Conservation (phyloP, 2,113 vertebrate species). For the Sebastes fasciatus region DNA sequence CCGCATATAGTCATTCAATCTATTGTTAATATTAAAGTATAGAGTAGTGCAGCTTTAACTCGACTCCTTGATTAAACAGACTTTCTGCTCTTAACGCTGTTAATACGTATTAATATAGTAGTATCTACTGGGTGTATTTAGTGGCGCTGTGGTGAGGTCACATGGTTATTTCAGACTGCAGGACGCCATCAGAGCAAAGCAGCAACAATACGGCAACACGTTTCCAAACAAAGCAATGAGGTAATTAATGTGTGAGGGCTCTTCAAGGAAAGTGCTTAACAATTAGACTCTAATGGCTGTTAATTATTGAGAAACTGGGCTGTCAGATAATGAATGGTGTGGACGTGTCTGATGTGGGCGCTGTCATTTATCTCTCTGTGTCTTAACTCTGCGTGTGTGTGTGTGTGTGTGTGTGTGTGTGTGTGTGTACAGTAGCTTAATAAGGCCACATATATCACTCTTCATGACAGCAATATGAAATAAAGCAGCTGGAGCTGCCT, state of each 20-base stretch:
- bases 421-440: conserved; percentile 10
- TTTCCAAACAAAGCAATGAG: conserved; percentile 8
- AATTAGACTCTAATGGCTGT: conserved; percentile 40
- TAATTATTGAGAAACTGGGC: conserved; percentile 42
- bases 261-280: conserved; percentile 29
- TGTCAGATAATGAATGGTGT: conserved; percentile 27
- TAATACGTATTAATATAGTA: too few species aligned
- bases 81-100: background rate
- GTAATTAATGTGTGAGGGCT: conserved; percentile 32
- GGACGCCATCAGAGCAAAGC: background rate
- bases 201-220: background rate
- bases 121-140: background rate
- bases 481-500: conserved; percentile 27
- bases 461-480: conserved; percentile 45
- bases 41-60: background rate
- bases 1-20: background rate
- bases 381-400: background rate
- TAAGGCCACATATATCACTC: conserved; percentile 27
- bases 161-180: background rate
- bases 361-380: conserved; percentile 31
- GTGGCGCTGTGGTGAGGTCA: background rate
- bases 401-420: too few species aligned
- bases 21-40: background rate
- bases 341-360: conserved; percentile 6
- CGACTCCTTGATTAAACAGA: background rate